phyloP scores from a whole-genome alignment of 2,797 vertebrate genomes.

The Sebastes nivosus region DNA sequence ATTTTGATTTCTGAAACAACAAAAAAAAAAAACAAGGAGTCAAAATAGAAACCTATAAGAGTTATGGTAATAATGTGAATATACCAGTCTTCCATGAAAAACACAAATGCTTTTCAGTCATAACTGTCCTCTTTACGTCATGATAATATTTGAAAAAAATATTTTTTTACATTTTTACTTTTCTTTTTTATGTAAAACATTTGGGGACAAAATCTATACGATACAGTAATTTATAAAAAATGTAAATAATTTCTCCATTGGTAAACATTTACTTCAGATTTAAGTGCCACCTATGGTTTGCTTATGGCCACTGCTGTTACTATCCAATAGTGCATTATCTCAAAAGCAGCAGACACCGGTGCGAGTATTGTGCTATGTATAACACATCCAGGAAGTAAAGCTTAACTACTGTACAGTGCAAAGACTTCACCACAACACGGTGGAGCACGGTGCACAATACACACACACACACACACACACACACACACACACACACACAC shows the following conservation, averaged over 20 bases:
- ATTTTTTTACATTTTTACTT: not conserved
- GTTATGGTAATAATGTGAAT: not conserved
- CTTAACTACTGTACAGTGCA: not conserved
- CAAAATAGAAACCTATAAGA: not conserved
- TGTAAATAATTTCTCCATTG: not conserved
- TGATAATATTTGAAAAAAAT: not conserved
- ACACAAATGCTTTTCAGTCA: not conserved
- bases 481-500: constrained; percentile 19
- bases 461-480: not conserved
- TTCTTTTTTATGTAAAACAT: not conserved
- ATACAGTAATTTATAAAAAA: not conserved
- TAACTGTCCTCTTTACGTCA: not conserved
- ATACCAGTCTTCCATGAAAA: not conserved
- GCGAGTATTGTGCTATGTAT: not conserved
- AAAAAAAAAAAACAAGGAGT: too few relatives aligned
- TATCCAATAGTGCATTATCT: not conserved
- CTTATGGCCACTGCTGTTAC: not conserved
- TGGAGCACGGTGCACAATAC: not conserved
- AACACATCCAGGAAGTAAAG: constrained; percentile 22
- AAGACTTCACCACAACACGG: constrained; percentile 16
- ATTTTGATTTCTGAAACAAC: too few relatives aligned
- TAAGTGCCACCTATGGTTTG: not conserved
- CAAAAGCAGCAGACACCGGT: not conserved
- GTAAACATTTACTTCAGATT: not conserved
- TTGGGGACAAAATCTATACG: not conserved